Evolutionary conservation across 2,888 invertebrate species (phyloP), one percentile per base, ranked within the genome.

Genomic region (Aleiodes alternator): DNA sequence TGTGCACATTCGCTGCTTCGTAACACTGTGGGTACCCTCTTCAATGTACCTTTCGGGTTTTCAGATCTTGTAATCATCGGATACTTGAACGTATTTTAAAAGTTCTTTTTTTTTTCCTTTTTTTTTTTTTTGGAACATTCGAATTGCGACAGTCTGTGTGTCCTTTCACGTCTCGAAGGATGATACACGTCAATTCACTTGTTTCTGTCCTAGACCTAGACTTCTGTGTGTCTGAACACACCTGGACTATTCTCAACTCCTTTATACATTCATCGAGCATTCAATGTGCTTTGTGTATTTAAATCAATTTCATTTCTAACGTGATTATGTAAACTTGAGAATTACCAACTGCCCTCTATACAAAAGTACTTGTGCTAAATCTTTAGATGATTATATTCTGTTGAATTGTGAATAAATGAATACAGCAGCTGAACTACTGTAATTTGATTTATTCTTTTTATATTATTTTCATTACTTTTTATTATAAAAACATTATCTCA

Each of bases 121-220:
- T 48, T 57, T 69, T 53, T 59, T 61, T 57, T 69, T 53, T 59
- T 61, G 51, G 59, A 59, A 38, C 57, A 71, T 70, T 64, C 76
- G 72, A 78, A 76, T 84, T 84, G 78, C 77, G 79, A 78, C 69
- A 77, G 73, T 43, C 61, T 16, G n/a, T 23, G 23, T 12, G 16
- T 8, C 38, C 55, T 16, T 68, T 84, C 83, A 77, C 77, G 79
- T 80, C 16, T 43, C 16, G 43, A n/a, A 12, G 59, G 14, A 64
- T 43, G 43, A 64, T 48, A 64, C 64, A 43, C 64, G 23, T 64
- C 64, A 38, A 69, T 68, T 72, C 59, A 43, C 43, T 3, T 3
- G 34, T 23, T 14, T 38, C 76, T 81, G 84, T 84, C 84, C 84
- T 84, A 83, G 83, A 84, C 84, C 84, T 83, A 83, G 84, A 84